phyloP scores from a whole-genome alignment of 2,797 vertebrate species.

The Phrynocephalus forsythii region DNA sequence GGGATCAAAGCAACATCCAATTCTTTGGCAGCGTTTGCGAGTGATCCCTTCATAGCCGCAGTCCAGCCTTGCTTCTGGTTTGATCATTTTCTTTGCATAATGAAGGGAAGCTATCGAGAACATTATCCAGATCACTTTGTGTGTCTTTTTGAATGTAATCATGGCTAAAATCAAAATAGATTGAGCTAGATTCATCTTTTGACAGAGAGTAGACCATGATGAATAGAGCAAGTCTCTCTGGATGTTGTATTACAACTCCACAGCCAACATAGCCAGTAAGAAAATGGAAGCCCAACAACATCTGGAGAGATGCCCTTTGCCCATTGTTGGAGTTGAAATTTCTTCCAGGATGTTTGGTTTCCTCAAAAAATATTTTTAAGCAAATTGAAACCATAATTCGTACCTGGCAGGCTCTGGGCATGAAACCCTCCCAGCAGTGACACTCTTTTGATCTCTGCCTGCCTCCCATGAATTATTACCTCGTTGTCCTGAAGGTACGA shows the following conservation, averaged over 20 bases:
- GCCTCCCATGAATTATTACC: background rate
- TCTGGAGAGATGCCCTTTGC: too few species aligned
- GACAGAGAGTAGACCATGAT: too few species aligned
- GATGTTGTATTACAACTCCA: too few species aligned
- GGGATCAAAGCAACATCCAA: constrained; percentile 72
- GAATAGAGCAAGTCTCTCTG: too few species aligned
- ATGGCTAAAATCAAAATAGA: background rate
- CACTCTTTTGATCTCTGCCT: background rate
- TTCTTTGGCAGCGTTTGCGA: constrained; percentile 40
- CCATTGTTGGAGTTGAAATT: background rate
- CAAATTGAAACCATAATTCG: background rate
- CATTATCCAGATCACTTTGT: background rate
- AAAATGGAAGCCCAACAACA: too few species aligned
- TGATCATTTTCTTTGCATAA: constrained; percentile 19
- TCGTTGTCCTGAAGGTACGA: constrained; percentile 34
- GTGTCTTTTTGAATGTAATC: background rate
- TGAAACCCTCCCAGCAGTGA: background rate
- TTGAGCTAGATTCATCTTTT: background rate
- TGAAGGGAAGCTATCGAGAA: constrained; percentile 29
- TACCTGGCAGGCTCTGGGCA: background rate
- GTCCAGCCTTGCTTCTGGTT: constrained; percentile 51
- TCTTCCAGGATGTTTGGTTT: background rate
- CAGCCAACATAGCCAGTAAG: too few species aligned
- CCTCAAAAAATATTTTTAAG: too few species aligned
- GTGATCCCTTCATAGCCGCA: constrained; percentile 63